These are phyloP conservation scores for Struthidea cinerea DNA, from an alignment of 2,113 vertebrate genomes.

Conservation along the genomic window DNA sequence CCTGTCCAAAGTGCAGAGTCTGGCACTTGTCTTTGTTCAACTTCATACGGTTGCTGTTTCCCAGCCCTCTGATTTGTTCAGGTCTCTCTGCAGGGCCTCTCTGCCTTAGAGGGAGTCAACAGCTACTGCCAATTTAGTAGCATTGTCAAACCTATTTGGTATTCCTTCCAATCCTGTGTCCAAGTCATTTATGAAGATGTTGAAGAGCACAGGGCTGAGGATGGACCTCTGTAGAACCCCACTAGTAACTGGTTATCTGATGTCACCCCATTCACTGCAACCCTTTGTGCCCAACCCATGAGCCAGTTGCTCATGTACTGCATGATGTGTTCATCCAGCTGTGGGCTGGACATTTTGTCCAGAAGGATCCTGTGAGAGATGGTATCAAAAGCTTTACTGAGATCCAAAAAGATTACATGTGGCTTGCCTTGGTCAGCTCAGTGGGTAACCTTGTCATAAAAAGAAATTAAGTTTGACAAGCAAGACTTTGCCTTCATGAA, in stretches of 20 bases:
- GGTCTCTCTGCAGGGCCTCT: background rate
- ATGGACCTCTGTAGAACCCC: background rate
- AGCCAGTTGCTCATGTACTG: accelerated
- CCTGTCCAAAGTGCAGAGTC: background rate
- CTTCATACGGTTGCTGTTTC: background rate
- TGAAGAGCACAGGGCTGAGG: background rate
- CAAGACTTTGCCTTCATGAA: background rate
- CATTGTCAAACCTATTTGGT: background rate
- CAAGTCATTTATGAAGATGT: background rate
- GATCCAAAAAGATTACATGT: background rate
- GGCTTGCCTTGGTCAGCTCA: background rate
- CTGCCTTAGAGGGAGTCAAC: background rate
- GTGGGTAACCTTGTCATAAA: background rate
- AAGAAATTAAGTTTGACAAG: background rate
- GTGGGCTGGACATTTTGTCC: background rate
- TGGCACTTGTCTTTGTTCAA: background rate
- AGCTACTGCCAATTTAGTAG: background rate
- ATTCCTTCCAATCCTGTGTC: background rate
- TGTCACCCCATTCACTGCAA: background rate
- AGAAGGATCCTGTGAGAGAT: background rate
- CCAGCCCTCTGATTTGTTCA: background rate
- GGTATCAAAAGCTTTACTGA: background rate
- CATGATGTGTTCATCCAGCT: background rate
- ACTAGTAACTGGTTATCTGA: background rate
- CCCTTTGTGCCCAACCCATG: accelerated